Percentiles rank a stretch among this genome's conserved stretches.
Conservation (phyloP, 2,888 invertebrate genomes). For the Stramonita haemastoma region DNA sequence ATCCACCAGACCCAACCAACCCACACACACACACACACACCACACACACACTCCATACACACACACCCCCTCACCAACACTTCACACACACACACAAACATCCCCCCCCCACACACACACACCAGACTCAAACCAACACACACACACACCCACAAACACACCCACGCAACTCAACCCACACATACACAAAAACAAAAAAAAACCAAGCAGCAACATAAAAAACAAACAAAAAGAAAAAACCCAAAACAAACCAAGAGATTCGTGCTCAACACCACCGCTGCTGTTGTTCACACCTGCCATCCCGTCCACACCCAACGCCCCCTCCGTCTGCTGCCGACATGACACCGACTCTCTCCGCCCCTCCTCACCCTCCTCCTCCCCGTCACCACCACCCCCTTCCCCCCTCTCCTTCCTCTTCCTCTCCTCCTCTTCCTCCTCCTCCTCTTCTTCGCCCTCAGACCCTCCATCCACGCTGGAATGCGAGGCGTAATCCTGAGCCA, state of each 20-base stretch:
- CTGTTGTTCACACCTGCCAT: conserved; percentile 45
- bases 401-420: conserved; percentile 15
- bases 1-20: too few relatives aligned
- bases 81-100: too few relatives aligned
- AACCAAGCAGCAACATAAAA: conserved; percentile 7
- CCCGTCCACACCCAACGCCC: conserved; percentile 45
- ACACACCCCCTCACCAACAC: too few relatives aligned
- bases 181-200: neutral
- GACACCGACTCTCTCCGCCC: conserved; percentile 32
- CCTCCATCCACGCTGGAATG: conserved; percentile 48
- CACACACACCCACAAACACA: too few relatives aligned
- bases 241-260: conserved; percentile 31
- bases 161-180: neutral
- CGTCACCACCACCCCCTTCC: too few relatives aligned
- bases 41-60: too few relatives aligned
- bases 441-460: conserved; percentile 25
- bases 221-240: neutral
- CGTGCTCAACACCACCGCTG: conserved; percentile 25
- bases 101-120: too few relatives aligned
- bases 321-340: conserved; percentile 46
- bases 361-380: conserved; percentile 17
- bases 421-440: neutral
- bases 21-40: too few relatives aligned
- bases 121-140: too few relatives aligned
- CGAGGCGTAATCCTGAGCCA: conserved; percentile 28